These are phyloP conservation scores for Psittacula cyanocephala DNA, from an alignment of 2,113 vertebrate species.

Conservation along the genomic window DNA sequence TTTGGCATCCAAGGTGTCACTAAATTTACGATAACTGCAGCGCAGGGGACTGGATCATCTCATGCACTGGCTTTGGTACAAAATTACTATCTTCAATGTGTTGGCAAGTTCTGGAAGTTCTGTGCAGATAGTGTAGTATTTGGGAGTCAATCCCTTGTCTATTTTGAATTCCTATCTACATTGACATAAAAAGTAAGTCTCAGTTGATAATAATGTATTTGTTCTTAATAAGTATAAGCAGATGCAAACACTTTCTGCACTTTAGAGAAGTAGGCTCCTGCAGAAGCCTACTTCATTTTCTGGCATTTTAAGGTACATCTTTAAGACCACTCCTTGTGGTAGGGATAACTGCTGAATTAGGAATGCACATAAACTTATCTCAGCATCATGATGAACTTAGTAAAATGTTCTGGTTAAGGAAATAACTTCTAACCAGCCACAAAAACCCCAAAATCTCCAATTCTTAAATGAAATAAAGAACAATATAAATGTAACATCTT, in stretches of 20 bases:
- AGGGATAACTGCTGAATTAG: not conserved
- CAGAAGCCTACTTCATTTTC: not conserved
- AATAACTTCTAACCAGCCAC: not conserved
- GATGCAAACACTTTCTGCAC: not conserved
- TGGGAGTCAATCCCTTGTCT: not conserved
- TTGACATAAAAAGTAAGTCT: not conserved
- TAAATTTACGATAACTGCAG: not conserved
- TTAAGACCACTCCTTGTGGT: not conserved
- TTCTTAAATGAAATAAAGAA: not conserved
- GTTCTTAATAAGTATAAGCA: not conserved
- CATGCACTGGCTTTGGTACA: not conserved
- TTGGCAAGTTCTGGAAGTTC: not conserved
- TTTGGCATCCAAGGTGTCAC: not conserved
- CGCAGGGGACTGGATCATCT: not conserved
- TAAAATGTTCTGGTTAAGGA: not conserved
- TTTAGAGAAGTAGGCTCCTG: not conserved
- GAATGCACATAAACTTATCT: not conserved
- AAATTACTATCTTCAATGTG: not conserved
- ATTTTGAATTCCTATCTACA: not conserved
- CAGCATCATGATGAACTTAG: not conserved
- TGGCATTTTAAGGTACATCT: not conserved
- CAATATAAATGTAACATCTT: not conserved
- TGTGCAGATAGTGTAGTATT: not conserved
- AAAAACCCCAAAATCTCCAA: accelerated
- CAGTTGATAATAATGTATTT: not conserved